Evolutionary conservation across 2,113 vertebrate species (phyloP), one percentile per base, ranked within the genome.

Genomic region (Siniperca chuatsi): DNA sequence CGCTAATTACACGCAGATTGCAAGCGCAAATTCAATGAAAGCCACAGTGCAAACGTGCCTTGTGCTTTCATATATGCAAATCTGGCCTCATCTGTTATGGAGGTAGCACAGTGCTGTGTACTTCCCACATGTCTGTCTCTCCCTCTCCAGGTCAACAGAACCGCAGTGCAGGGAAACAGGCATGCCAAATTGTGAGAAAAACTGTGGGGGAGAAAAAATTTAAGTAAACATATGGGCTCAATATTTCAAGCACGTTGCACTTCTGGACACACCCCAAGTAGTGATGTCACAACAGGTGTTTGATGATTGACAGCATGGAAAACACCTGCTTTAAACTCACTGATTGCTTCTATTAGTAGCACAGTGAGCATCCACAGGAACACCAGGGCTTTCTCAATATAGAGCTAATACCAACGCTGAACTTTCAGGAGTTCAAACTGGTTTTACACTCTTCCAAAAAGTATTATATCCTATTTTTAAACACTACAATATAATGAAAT

Each of bases 1-100:
- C n/a, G 8, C 86, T 90, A 92, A 92, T 92, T 89, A 86, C 76
- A 13, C 76, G 0, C 70, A 85, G 86, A 87, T 81, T 92, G 81
- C n/a, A 8, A 58, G 46, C 20, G 13, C 57, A 81, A 71, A 82
- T 85, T 77, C 86, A 87, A 55, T 79, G 78, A 85, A 46, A 73
- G 64, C 52, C 75, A 20, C 75, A 11, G 84, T 65, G 66, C 37
- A 73, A 72, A 67, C 73, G 62, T 74, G 58, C 25, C 58, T 6
- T n/a, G 23, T 25, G 1, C 68, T 81, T 92, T 83, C 66, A 79
- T 77, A 57, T 75, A 71, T 86, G 78, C 64, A 84, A 78, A 90
- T 82, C 23, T 48, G 1, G 52, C 65, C 83, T 87, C 75, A 35
- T 79, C 71, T n/a, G 78, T 78, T 70, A 76, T 67, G 70, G 74